These are phyloP conservation scores for Catocala nupta DNA, from an alignment of 2,888 invertebrate genomes.

Conservation along the genomic window DNA sequence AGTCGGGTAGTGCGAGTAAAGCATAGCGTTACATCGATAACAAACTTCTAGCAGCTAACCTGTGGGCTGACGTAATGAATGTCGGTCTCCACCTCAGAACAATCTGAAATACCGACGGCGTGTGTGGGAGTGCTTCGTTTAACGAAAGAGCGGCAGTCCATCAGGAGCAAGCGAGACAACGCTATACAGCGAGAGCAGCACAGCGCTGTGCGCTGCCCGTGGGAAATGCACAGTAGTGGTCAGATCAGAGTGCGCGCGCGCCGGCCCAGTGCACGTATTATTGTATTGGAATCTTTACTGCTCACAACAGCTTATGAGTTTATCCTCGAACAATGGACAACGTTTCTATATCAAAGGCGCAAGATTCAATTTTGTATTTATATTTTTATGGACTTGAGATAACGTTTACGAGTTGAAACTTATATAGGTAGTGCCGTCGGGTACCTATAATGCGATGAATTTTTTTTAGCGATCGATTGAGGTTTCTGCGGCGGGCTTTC, in stretches of 20 bases:
- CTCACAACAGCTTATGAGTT: slow-evolving; percentile 71
- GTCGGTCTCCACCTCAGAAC: slow-evolving; percentile 79
- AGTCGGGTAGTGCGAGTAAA: slow-evolving; percentile 52
- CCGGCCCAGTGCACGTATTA: slow-evolving; percentile 87
- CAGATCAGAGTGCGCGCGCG: slow-evolving; percentile 86
- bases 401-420: slow-evolving; percentile 49
- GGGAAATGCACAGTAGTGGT: slow-evolving; percentile 88
- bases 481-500: slow-evolving; percentile 80
- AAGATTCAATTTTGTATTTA: slow-evolving; percentile 53
- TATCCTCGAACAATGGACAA: slow-evolving; percentile 39
- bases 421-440: slow-evolving; percentile 77
- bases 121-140: slow-evolving; percentile 87
- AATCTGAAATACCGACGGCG: slow-evolving; percentile 85
- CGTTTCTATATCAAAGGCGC: slow-evolving; percentile 48
- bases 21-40: slow-evolving; percentile 69
- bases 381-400: slow-evolving; percentile 45
- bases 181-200: slow-evolving; percentile 71
- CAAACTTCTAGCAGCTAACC: slow-evolving; percentile 65
- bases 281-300: slow-evolving; percentile 80
- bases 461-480: slow-evolving; percentile 86
- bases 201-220: slow-evolving; percentile 78
- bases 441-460: slow-evolving; percentile 81
- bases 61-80: slow-evolving; percentile 84
- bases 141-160: slow-evolving; percentile 86
- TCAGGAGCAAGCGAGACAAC: slow-evolving; percentile 74